Base-by-base conservation (phyloP, 2,888 invertebrate genomes). In the Trilocha varians region DNA sequence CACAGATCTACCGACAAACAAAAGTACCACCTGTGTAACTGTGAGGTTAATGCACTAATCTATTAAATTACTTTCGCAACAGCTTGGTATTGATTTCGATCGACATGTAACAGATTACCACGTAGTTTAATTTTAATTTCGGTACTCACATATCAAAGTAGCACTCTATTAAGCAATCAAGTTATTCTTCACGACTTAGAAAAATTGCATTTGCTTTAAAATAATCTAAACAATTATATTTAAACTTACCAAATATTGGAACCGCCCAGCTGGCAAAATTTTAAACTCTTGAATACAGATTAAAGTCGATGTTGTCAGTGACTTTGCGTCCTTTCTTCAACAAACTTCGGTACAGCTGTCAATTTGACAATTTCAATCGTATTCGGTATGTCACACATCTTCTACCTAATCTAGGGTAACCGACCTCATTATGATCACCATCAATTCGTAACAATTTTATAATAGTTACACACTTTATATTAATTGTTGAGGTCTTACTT, bases 221-320 rank as follows among this genome's bases (percentile, higher is more conserved):
- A 43, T 1, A 15, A 37, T 39, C 11, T 9, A 25, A 25, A 25
- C 25, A 25, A 25, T 25, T 25, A 25, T 25, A 9, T 3, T 25
- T 25, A 3, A 3, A 25, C 2, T 68, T 66, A 65, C 64, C 63
- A 67, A 67, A 62, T 64, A 68, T 58, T 50, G 77, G 73, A 74
- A 71, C 77, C 80, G 79, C 79, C 80, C 79, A 79, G 78, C 80
- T 80, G 78, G 79, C 80, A 79, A 74, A 66, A 58, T 57, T 58
- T 55, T 54, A 44, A 46, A 25, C 25, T 25, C 48, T 4, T 9
- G 25, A 25, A 25, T 53, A 62, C 58, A 62, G 58, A 60, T 45
- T 50, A 49, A 34, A 47, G n/a, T n/a, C n/a, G n/a, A n/a, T n/a
- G n/a, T n/a, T n/a, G n/a, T n/a, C n/a, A n/a, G n/a, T n/a, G n/a